These are phyloP conservation scores for Gasteruption jaculator DNA, from an alignment of 2,888 invertebrate genomes.

Conservation along the genomic window DNA sequence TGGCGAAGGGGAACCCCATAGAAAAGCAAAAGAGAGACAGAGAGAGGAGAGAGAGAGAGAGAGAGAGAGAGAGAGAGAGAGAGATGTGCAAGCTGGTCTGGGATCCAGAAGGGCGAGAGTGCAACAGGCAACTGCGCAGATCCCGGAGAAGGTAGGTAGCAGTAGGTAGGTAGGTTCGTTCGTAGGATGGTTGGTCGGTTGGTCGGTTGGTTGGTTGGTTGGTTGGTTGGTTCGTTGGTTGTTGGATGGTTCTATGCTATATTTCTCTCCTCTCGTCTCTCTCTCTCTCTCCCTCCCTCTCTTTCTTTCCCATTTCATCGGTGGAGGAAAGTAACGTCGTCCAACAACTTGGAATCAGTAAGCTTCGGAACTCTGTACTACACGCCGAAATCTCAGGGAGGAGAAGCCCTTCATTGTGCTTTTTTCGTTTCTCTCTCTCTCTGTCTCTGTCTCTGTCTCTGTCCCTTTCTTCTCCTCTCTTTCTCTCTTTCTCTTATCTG, in stretches of 20 bases:
- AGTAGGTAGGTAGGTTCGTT: no score
- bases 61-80: slow-evolving; percentile 6
- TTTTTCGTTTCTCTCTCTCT: background rate
- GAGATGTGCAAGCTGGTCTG: slow-evolving; percentile 13
- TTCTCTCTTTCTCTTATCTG: slow-evolving; percentile 14
- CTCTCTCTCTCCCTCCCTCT: slow-evolving; percentile 5
- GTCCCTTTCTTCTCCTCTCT: slow-evolving; percentile 18
- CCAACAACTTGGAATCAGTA: background rate
- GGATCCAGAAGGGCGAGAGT: slow-evolving; percentile 21
- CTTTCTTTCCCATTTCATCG: slow-evolving; percentile 4
- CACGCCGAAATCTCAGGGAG: slow-evolving; percentile 1
- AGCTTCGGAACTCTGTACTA: background rate
- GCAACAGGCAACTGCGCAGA: slow-evolving; percentile 25
- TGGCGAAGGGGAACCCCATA: slow-evolving; percentile 32
- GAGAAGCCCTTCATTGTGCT: background rate
- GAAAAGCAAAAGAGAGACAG: slow-evolving; percentile 22
- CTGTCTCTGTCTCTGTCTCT: slow-evolving; percentile 22
- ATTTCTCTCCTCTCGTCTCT: no score
- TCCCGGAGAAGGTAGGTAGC: slow-evolving; percentile 18
- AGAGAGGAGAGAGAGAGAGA: background rate
- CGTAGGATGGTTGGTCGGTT: no score
- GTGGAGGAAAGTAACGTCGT: slow-evolving; percentile 11
- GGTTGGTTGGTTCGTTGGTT: no score
- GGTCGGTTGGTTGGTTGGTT: no score
- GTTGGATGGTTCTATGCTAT: no score